Evolutionary conservation across 2,888 invertebrate genomes (phyloP).

Genomic region (Diaphora mendica): DNA sequence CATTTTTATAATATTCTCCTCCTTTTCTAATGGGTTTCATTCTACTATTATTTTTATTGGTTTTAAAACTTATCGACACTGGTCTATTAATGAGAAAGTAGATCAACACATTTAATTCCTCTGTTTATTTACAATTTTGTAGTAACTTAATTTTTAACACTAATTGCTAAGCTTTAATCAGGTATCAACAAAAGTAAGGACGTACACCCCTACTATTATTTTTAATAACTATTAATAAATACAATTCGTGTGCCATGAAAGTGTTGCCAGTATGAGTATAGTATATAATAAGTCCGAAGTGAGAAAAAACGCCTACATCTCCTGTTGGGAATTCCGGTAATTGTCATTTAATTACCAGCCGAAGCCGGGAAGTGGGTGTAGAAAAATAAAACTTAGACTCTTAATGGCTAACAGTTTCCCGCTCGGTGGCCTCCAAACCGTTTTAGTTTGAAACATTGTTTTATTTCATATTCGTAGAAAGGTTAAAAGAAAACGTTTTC

Average conservation of each 20-base stretch:
- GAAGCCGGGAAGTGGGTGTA: conserved; percentile 49
- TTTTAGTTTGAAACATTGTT: conserved; percentile 65
- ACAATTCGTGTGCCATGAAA: neutral
- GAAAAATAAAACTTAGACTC: conserved; percentile 73
- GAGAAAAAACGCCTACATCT: conserved; percentile 53
- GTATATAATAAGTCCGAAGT: conserved; percentile 39
- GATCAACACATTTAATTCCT: no score
- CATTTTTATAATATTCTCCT: no score
- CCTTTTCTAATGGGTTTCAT: no score
- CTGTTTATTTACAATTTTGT: neutral
- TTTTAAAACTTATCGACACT: no score
- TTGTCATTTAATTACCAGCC: conserved; percentile 82
- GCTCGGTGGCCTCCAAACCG: conserved; percentile 61
- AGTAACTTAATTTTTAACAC: no score
- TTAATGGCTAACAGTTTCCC: conserved; percentile 74
- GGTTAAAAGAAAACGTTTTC: conserved; percentile 37
- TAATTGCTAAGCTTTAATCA: neutral
- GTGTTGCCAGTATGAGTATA: neutral
- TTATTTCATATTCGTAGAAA: conserved; percentile 58
- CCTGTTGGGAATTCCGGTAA: conserved; percentile 70
- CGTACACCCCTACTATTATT: no score
- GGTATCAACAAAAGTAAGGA: no score
- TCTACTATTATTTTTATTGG: no score
- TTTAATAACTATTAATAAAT: neutral
- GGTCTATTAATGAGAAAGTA: no score